A percentile compares a stretch with the other conserved stretches of the same genome.
These are phyloP conservation scores for Aproaerema taeniolella DNA, from an alignment of 2,888 invertebrate genomes.

Conservation along the genomic window DNA sequence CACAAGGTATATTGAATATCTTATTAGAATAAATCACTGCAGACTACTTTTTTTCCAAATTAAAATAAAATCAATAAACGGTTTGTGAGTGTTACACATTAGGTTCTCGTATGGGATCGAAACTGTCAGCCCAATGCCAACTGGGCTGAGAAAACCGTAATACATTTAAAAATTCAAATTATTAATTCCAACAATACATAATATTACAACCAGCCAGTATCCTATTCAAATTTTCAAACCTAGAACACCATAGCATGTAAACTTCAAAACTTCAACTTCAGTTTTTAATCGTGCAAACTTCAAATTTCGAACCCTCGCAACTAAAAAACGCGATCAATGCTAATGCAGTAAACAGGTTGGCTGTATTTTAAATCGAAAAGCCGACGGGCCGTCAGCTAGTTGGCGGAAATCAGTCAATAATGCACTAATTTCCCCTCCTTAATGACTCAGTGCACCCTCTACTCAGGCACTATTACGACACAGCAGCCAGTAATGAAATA, in stretches of 20 bases:
- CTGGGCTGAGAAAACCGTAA: too few species aligned
- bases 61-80: background rate
- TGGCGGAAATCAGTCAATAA: slow-evolving; percentile 77
- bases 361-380: slow-evolving; percentile 3
- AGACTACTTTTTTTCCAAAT: too few species aligned
- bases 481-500: slow-evolving; percentile 47
- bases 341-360: slow-evolving; percentile 43
- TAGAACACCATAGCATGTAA: background rate
- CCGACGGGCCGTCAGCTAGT: slow-evolving; percentile 53
- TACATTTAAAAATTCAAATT: too few species aligned
- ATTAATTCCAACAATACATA: slow-evolving; percentile 16
- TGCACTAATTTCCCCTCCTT: slow-evolving; percentile 76
- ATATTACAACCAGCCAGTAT: background rate
- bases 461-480: slow-evolving; percentile 59
- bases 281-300: too few species aligned
- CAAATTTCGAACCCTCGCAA: too few species aligned
- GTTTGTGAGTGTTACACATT: too few species aligned
- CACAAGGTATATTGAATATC: too few species aligned
- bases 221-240: background rate
- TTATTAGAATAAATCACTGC: too few species aligned
- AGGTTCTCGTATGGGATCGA: too few species aligned
- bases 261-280: background rate
- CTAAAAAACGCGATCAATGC: slow-evolving; percentile 32
- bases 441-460: slow-evolving; percentile 58
- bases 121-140: too few species aligned